Percentiles rank a stretch among this genome's conserved stretches.
These are phyloP conservation scores for Chironomus riparius DNA, from an alignment of 2,888 invertebrate genomes.

Conservation along the genomic window DNA sequence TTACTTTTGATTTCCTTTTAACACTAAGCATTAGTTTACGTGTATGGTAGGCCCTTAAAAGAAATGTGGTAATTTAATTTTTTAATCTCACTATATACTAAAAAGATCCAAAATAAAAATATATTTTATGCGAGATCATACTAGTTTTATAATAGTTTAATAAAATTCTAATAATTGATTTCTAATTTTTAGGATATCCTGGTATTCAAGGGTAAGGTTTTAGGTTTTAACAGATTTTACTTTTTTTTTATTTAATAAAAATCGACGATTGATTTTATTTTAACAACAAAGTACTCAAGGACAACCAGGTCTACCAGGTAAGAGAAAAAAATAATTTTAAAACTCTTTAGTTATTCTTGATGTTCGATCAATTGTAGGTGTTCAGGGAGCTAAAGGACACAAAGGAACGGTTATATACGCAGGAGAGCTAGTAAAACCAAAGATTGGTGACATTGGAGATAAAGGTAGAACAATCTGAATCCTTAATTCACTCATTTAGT, in stretches of 20 bases:
- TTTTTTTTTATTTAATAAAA: not conserved
- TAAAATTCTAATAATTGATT: no score
- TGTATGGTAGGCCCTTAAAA: no score
- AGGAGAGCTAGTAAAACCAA: not conserved
- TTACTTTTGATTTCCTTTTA: no score
- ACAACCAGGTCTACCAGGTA: slow-evolving; percentile 36
- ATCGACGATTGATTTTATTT: not conserved
- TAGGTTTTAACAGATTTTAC: no score
- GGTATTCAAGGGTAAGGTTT: slow-evolving; percentile 28
- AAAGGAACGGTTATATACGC: not conserved
- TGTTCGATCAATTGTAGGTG: slow-evolving; percentile 31
- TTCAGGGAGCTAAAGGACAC: slow-evolving; percentile 28
- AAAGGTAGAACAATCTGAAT: slow-evolving; percentile 40
- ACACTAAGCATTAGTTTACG: no score
- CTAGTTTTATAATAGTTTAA: no score
- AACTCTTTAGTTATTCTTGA: no score
- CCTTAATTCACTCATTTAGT: not conserved
- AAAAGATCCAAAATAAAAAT: no score
- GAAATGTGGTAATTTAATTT: no score
- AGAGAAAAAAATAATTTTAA: slow-evolving; percentile 13
- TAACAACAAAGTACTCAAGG: slow-evolving; percentile 31
- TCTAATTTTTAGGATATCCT: not conserved
- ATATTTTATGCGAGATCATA: no score
- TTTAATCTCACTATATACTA: no score
- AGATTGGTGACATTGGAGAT: slow-evolving; percentile 35